Base-by-base conservation (phyloP, 2,113 vertebrate genomes). In the Xyliphius kryptos region DNA sequence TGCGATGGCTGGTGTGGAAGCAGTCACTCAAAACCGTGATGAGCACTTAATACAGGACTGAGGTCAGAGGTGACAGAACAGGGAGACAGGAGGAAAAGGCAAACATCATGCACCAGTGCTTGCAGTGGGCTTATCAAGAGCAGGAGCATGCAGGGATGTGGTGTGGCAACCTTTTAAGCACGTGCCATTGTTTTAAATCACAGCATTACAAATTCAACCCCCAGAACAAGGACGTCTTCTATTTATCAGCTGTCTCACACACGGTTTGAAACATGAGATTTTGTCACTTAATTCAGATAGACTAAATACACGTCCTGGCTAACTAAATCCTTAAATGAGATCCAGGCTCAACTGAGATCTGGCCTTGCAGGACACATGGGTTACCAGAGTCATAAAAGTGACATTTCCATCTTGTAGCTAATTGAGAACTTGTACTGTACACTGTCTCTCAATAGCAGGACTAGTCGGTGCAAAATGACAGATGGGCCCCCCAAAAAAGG, bases 91-190 rank as follows among this genome's bases (percentile, higher is more conserved):
- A 41, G 83, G 83, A 86, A 89, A 88, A 87, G 86, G 87, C 87
- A 87, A 87, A 87, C 89, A 88, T 90, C 89, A 91, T 81, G 88
- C 89, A 86, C 84, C 79, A 67, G 70, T 87, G 89, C 77, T 48
- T 79, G 50, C 68, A 40, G 49, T 13, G 52, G 40, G 82, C 81
- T 77, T 83, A 83, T 85, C 85, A 85, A 80, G 75, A 71, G 70
- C 61, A 76, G 76, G 86, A 50, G 87, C 87, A 89, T 80, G 86
- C 87, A 87, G 83, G 87, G 67, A 9, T 76, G 56, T 80, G 82
- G 78, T 79, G 67, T 83, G 77, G 87, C 86, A 86, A 87, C 88
- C 83, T 78, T 77, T 79, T 83, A 83, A 78, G 86, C 82, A 88
- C 77, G 81, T 75, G 76, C 83, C 82, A 83, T 79, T 81, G 83